Percentiles rank a stretch among this genome's conserved stretches.
phyloP scores from a whole-genome alignment of 1,140 invertebrate species.

The Orussus abietinus region DNA sequence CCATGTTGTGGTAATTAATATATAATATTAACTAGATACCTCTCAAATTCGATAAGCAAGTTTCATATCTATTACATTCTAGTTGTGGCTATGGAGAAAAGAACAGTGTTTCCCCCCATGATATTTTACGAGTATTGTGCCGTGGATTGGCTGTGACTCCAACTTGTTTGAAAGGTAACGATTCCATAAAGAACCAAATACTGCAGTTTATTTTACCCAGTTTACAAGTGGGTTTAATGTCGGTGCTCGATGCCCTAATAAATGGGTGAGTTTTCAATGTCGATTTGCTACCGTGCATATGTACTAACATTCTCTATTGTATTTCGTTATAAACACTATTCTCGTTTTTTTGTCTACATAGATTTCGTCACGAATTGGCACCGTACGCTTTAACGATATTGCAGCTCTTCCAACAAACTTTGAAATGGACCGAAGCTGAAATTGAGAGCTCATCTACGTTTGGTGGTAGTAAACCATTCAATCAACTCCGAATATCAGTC shows the following conservation, averaged over 20 bases:
- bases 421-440: constrained; percentile 24
- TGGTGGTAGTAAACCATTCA: constrained; percentile 6
- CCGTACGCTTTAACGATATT: constrained; percentile 25
- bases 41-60: too few species aligned
- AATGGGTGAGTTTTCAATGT: constrained; percentile 25
- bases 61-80: constrained; percentile 6
- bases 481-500: constrained; percentile 9
- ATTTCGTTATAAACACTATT: too few species aligned
- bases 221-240: constrained; percentile 31
- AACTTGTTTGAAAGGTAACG: constrained; percentile 22
- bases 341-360: constrained; percentile 11
- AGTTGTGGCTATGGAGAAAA: constrained; percentile 26
- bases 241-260: constrained; percentile 35
- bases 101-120: constrained; percentile 29
- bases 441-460: constrained; percentile 12
- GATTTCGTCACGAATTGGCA: constrained; percentile 25
- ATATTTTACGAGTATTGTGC: too few species aligned
- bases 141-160: constrained; percentile 32
- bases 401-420: constrained; percentile 24
- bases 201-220: constrained; percentile 33
- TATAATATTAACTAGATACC: constrained; percentile 11
- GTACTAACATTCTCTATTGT: too few species aligned
- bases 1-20: constrained; percentile 32
- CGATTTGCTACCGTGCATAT: too few species aligned
- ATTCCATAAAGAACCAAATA: constrained; percentile 26